Conservation (phyloP, 2,797 vertebrate species). For the Paedocypris micromegethes region DNA sequence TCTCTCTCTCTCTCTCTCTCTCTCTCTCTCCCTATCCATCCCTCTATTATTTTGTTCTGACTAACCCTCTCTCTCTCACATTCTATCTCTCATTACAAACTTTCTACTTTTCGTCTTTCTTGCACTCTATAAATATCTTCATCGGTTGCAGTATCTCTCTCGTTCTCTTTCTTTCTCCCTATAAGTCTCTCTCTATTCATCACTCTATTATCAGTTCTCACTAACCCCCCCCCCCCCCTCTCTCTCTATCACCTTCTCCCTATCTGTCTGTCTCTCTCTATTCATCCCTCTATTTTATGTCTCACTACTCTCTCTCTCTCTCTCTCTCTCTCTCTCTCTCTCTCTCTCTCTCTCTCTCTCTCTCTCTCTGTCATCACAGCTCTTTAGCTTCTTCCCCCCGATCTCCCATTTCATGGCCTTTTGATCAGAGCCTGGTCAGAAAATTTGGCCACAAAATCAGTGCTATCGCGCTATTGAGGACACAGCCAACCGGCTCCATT, state of each 20-base stretch:
- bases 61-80: constrained; percentile 15
- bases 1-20: constrained; percentile 4
- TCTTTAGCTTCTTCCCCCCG: constrained; percentile 36
- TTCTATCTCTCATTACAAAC: constrained; percentile 42
- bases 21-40: constrained; percentile 8
- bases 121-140: constrained; percentile 15
- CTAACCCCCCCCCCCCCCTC: too few species aligned
- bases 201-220: too few species aligned
- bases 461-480: constrained; percentile 47
- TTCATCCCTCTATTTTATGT: background rate
- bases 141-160: too few species aligned
- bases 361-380: constrained; percentile 43
- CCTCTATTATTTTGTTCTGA: background rate
- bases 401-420: constrained; percentile 44
- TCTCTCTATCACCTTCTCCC: background rate
- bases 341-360: constrained; percentile 20
- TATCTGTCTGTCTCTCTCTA: background rate
- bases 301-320: background rate
- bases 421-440: constrained; percentile 47
- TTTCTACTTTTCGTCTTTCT: constrained; percentile 29
- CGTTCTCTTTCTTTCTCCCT: too few species aligned
- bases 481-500: constrained; percentile 19
- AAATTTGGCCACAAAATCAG: constrained; percentile 46
- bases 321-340: background rate
- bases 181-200: too few species aligned